Evolutionary conservation across 2,888 invertebrate genomes (phyloP), one percentile per base, ranked within the genome.

Genomic region (Thymelicus acteon): DNA sequence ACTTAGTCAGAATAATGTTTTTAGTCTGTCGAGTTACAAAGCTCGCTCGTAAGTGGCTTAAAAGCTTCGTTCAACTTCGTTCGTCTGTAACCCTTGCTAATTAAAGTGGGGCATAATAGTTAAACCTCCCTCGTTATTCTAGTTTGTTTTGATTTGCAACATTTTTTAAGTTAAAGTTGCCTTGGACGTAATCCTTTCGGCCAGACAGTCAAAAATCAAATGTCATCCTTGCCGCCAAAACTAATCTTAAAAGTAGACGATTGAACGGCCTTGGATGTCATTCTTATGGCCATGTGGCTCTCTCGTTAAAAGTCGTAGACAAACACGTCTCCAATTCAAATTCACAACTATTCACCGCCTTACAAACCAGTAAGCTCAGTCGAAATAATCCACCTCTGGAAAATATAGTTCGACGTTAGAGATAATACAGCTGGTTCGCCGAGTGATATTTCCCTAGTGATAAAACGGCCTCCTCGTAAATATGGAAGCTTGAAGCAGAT

Each of bases 391-490:
- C 54, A 49, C 61, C 37, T 0, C 49, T 40, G 44, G 44, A 61
- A 68, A 60, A 67, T 67, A 61, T 67, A 61, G 40, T 67, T 61
- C 67, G 67, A 67, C 68, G 61, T 61, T 37, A 8, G 61, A 40
- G 68, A 68, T 68, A 67, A 61, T 68, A 54, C 39, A 61, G 61
- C 54, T 44, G 67, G 67, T 67, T 40, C 60, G 47, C 6, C 61
- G 67, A 67, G 68, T 73, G 75, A 78, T 75, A 75, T 73, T 75
- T 74, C 72, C 71, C 70, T 75, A 75, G 74, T 74, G 74, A 78
- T 78, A 77, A 76, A 74, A 72, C 75, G 67, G 57, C 70, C 39
- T 57, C 62, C 62, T 73, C 71, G 72, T 76, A 75, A 78, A 76
- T 75, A 76, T 69, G 48, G 69, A 57, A 62, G 58, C 40, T 57